Conservation (phyloP, 1,140 invertebrate species). For the Contarinia nasturtii region DNA sequence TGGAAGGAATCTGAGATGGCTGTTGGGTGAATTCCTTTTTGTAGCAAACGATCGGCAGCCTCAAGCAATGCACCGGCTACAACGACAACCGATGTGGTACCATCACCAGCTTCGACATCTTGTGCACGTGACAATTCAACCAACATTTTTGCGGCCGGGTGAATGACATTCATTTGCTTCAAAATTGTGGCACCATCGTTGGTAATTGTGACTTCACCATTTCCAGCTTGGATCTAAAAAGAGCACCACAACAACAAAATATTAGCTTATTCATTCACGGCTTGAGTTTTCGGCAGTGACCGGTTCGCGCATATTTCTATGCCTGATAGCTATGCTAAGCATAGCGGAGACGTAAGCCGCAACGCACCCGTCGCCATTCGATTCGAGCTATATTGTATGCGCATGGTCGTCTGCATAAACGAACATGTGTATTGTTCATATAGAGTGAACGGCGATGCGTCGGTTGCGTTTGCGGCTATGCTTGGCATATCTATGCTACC, state of each 20-base stretch:
- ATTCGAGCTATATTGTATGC: too few relatives aligned
- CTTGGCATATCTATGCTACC: too few relatives aligned
- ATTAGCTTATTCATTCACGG: slow-evolving; percentile 3
- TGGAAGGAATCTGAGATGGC: slow-evolving; percentile 95
- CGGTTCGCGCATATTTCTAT: too few relatives aligned
- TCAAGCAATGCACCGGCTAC: slow-evolving; percentile 90
- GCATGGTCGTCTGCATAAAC: too few relatives aligned
- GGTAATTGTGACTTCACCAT: slow-evolving; percentile 98
- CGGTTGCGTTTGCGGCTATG: too few relatives aligned
- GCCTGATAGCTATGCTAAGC: too few relatives aligned
- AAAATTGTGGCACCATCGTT: slow-evolving; percentile 99
- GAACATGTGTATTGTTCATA: too few relatives aligned
- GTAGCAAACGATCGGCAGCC: slow-evolving; percentile 79
- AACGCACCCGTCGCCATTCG: too few relatives aligned
- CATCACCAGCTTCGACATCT: slow-evolving; percentile 98
- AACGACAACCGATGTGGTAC: slow-evolving; percentile 94
- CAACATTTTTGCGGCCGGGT: slow-evolving; percentile 98
- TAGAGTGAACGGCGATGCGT: too few relatives aligned
- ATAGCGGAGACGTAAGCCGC: too few relatives aligned
- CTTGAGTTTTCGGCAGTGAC: not conserved
- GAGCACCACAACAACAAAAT: too few relatives aligned
- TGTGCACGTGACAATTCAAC: slow-evolving; percentile 97
- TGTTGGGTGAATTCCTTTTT: slow-evolving; percentile 94
- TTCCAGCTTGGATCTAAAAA: slow-evolving; percentile 76
- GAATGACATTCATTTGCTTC: slow-evolving; percentile 96